A percentile compares a stretch with the other conserved stretches of the same genome.
Conservation (phyloP, 53 echinoderm and acorn worm genomes). For the Echinometra lucunter region DNA sequence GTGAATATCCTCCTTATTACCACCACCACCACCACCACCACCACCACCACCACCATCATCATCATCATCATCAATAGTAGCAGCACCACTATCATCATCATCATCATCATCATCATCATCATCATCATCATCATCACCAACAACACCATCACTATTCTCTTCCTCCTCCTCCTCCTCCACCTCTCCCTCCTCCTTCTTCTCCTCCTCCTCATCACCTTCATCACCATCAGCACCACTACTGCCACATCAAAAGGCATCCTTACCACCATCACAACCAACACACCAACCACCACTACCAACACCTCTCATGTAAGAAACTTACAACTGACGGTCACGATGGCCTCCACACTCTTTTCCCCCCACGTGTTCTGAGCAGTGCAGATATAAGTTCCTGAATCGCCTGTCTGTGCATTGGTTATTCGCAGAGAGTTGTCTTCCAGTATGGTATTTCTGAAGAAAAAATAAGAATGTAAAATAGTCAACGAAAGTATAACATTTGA, state of each 20-base stretch:
- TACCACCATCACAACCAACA: conserved; percentile 36
- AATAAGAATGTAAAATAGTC: neutral
- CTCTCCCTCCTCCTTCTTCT: neutral
- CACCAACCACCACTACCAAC: neutral
- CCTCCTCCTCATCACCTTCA: neutral
- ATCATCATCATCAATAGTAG: neutral
- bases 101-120: conserved; percentile 43
- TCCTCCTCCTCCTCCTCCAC: no score
- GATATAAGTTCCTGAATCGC: conserved; percentile 87
- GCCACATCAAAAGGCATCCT: neutral
- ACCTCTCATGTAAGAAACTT: conserved; percentile 24
- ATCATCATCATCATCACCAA: neutral
- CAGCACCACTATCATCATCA: neutral
- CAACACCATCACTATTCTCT: neutral
- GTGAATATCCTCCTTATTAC: neutral
- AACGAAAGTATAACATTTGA: neutral
- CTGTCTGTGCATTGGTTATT: conserved; percentile 36
- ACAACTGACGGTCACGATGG: conserved; percentile 79
- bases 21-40: conserved; percentile 29
- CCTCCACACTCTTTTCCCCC: conserved; percentile 81
- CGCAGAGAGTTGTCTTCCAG: conserved; percentile 58
- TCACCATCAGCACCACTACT: conserved; percentile 2
- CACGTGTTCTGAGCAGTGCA: conserved; percentile 87
- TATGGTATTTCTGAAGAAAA: conserved; percentile 44
- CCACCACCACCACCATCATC: neutral